These are phyloP conservation scores for Tadarida brasiliensis DNA, from an alignment of 2,797 vertebrate genomes.

Conservation along the genomic window DNA sequence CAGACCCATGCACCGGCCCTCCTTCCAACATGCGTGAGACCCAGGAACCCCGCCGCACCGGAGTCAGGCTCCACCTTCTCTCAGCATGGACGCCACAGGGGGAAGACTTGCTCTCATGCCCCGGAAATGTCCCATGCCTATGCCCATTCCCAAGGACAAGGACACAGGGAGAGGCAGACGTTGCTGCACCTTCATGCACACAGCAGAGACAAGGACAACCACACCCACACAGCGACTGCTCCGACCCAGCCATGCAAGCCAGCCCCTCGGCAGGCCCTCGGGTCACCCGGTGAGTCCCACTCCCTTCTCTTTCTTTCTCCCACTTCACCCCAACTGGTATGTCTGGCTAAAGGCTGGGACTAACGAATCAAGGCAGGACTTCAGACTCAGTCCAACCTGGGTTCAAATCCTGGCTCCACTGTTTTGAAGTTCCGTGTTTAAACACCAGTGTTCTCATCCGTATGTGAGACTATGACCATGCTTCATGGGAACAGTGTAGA, in stretches of 20 bases:
- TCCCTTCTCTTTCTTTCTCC: neutral
- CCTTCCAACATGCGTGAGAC: neutral
- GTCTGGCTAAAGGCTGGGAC: neutral
- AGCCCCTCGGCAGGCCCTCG: neutral
- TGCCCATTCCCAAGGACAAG: neutral
- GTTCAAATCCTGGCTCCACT: neutral
- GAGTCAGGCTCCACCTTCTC: neutral
- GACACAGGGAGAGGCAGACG: neutral
- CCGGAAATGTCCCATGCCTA: neutral
- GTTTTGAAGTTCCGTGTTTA: neutral
- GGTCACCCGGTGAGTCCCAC: no score
- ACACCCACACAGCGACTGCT: neutral
- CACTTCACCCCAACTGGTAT: neutral
- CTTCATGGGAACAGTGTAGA: neutral
- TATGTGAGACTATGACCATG: neutral
- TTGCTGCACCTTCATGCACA: constrained; percentile 6
- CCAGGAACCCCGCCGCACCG: neutral
- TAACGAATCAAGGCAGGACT: neutral
- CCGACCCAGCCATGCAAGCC: constrained; percentile 44
- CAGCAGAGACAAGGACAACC: neutral
- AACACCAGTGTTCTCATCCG: neutral
- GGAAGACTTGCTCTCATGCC: constrained; percentile 3
- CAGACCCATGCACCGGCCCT: neutral
- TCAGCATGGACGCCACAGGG: no score
- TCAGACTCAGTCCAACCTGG: neutral